These are phyloP conservation scores for Lutjanus erythropterus DNA, from an alignment of 2,113 vertebrate genomes.

Conservation along the genomic window DNA sequence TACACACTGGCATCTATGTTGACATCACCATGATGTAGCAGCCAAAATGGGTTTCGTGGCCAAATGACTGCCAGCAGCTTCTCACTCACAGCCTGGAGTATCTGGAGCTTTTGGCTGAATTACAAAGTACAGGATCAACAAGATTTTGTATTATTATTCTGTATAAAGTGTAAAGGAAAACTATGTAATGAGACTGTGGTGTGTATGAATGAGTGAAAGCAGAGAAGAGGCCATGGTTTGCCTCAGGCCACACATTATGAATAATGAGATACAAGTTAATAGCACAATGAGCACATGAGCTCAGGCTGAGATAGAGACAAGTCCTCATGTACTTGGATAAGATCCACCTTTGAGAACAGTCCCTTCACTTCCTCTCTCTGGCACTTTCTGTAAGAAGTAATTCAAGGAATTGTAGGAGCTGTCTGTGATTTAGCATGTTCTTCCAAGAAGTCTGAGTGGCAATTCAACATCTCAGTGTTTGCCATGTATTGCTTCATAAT, in stretches of 20 bases:
- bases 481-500: background rate
- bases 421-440: background rate
- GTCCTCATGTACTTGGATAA: background rate
- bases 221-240: background rate
- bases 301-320: background rate
- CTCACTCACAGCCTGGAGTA: conserved; percentile 16
- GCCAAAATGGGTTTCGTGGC: conserved; percentile 17
- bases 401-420: background rate
- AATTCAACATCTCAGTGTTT: background rate
- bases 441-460: background rate
- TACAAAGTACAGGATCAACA: conserved; percentile 14
- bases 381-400: background rate
- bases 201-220: conserved; percentile 3
- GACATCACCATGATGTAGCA: conserved; percentile 5
- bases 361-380: background rate
- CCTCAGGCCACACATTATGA: background rate
- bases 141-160: background rate
- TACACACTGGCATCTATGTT: background rate
- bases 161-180: background rate
- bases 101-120: conserved; percentile 16
- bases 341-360: background rate
- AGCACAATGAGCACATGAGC: background rate
- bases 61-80: conserved; percentile 14
- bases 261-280: background rate
- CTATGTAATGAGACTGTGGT: background rate